These are phyloP conservation scores for Tryphoninae sp. DNA, from an alignment of 2,888 invertebrate species.

Conservation along the genomic window DNA sequence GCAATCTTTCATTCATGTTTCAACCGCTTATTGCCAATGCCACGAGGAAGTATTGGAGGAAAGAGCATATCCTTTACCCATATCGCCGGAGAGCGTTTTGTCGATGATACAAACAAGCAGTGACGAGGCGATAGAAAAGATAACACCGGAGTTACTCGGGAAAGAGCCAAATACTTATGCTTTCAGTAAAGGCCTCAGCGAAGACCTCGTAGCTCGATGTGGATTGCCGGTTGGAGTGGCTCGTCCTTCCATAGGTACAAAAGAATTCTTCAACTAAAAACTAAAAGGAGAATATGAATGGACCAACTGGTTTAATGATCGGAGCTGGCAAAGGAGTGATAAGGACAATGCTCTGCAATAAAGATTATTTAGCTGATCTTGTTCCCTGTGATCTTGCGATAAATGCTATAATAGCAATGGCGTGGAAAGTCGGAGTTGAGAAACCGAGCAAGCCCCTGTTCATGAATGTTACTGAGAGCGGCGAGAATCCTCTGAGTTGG, in stretches of 20 bases:
- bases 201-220: slow-evolving; percentile 90
- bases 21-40: slow-evolving; percentile 96
- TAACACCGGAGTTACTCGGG: slow-evolving; percentile 88
- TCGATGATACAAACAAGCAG: slow-evolving; percentile 87
- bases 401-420: slow-evolving; percentile 89
- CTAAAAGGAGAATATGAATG: slow-evolving; percentile 89
- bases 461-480: slow-evolving; percentile 91
- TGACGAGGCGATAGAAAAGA: slow-evolving; percentile 84
- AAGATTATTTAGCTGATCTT: slow-evolving; percentile 85
- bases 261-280: background rate
- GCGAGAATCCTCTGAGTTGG: slow-evolving; percentile 92
- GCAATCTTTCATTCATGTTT: slow-evolving; percentile 89
- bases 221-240: slow-evolving; percentile 91
- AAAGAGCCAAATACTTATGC: slow-evolving; percentile 97
- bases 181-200: slow-evolving; percentile 96
- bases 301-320: slow-evolving; percentile 92
- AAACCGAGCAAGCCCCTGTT: slow-evolving; percentile 83
- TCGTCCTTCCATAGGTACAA: slow-evolving; percentile 94
- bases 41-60: slow-evolving; percentile 90
- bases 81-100: slow-evolving; percentile 85
- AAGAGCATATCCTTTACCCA: slow-evolving; percentile 86
- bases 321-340: slow-evolving; percentile 93
- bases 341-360: slow-evolving; percentile 90
- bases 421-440: slow-evolving; percentile 84
- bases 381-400: slow-evolving; percentile 91